A percentile compares a stretch with the other conserved stretches of the same genome.
These are phyloP conservation scores for Lasioglossum villosulum DNA, from an alignment of 2,888 invertebrate genomes.

Conservation along the genomic window DNA sequence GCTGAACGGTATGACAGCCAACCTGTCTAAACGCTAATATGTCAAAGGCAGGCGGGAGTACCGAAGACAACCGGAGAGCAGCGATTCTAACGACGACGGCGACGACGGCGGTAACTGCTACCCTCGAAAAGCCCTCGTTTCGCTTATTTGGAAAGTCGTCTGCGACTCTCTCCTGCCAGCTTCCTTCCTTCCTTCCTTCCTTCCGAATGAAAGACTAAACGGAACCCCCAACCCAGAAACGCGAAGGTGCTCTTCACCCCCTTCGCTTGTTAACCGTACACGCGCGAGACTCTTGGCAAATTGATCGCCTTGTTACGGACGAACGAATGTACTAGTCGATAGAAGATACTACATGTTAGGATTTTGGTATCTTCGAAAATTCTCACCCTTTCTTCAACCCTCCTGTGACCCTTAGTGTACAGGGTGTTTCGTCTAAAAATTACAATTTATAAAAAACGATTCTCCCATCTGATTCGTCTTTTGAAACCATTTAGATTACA, in stretches of 20 bases:
- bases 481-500: too few relatives aligned
- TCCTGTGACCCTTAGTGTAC: too few relatives aligned
- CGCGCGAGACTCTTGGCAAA: conserved; percentile 6
- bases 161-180: conserved; percentile 19
- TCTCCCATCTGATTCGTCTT: too few relatives aligned
- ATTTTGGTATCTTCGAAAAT: background rate
- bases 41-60: conserved; percentile 70
- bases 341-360: background rate
- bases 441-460: too few relatives aligned
- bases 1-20: conserved; percentile 59
- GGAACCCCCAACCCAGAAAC: conserved; percentile 1
- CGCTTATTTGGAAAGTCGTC: conserved; percentile 57
- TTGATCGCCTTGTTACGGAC: conserved; percentile 16
- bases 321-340: background rate
- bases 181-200: conserved; percentile 33
- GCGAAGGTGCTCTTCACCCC: conserved; percentile 23
- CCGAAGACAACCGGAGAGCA: conserved; percentile 67
- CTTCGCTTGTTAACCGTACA: background rate
- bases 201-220: conserved; percentile 34
- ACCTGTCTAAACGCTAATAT: conserved; percentile 65
- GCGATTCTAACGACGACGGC: conserved; percentile 40
- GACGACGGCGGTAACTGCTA: conserved; percentile 20
- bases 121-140: conserved; percentile 37
- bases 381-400: background rate
- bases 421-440: too few relatives aligned